A percentile compares a stretch with the other conserved stretches of the same genome.
phyloP scores from a whole-genome alignment of 2,888 invertebrate genomes.

The Drosophila colorata region DNA sequence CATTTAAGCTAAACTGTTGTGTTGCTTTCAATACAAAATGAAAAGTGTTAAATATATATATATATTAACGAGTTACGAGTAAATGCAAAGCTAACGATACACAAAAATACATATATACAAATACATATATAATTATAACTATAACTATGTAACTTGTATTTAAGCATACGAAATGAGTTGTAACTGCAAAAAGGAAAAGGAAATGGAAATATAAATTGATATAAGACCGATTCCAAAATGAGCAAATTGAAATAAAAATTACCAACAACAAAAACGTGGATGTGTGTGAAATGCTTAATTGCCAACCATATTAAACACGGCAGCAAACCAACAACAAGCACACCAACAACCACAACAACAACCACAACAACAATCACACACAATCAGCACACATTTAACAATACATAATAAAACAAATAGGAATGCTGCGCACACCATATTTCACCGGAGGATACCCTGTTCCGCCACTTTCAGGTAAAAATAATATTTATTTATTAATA shows the following conservation, averaged over 20 bases:
- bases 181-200: constrained; percentile 52
- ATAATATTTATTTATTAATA: not conserved
- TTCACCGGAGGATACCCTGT: constrained; percentile 15
- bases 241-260: constrained; percentile 59
- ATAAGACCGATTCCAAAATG: constrained; percentile 34
- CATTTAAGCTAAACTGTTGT: constrained; percentile 59
- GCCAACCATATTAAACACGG: constrained; percentile 62
- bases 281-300: constrained; percentile 72
- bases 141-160: constrained; percentile 73
- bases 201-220: constrained; percentile 22
- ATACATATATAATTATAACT: constrained; percentile 28
- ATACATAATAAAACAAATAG: constrained; percentile 20
- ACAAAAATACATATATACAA: constrained; percentile 39
- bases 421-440: not conserved
- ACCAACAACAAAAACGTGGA: constrained; percentile 31
- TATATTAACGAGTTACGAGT: constrained; percentile 45
- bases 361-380: constrained; percentile 14
- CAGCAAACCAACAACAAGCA: constrained; percentile 24
- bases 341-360: constrained; percentile 16
- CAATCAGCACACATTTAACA: constrained; percentile 41
- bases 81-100: constrained; percentile 52
- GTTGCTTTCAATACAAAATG: constrained; percentile 56
- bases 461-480: not conserved
- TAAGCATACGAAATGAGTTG: constrained; percentile 75
- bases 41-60: constrained; percentile 51